Percentiles rank a stretch among this genome's conserved stretches.
phyloP scores from a whole-genome alignment of 1,140 invertebrate species.

The Magallana angulata region DNA sequence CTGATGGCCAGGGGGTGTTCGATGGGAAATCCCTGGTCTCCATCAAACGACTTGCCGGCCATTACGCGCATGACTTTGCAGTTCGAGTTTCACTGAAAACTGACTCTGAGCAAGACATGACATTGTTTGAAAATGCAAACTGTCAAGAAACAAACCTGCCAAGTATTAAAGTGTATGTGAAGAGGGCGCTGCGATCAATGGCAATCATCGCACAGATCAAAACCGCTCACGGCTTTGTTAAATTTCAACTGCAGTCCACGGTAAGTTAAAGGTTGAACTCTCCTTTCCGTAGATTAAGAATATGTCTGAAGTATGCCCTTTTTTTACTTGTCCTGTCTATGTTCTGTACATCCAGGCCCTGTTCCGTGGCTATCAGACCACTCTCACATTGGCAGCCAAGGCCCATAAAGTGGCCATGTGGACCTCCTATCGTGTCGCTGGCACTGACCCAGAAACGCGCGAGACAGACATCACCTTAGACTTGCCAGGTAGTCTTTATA shows the following conservation, averaged over 20 bases:
- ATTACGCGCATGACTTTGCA: slow-evolving; percentile 19
- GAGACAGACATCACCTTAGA: background rate
- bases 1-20: slow-evolving; percentile 7
- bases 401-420: slow-evolving; percentile 15
- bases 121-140: slow-evolving; percentile 2
- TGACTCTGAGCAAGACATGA: background rate
- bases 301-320: no score
- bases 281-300: no score
- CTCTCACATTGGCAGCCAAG: background rate
- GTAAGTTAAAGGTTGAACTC: background rate
- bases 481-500: background rate
- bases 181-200: background rate
- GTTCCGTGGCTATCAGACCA: background rate
- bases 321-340: background rate
- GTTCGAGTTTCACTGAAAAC: background rate
- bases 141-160: slow-evolving; percentile 8
- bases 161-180: background rate
- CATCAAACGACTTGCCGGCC: background rate
- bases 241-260: background rate
- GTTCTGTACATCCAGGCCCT: background rate
- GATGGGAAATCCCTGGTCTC: background rate
- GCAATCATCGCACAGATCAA: background rate
- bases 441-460: background rate
- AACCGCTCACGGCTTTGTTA: background rate
- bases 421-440: background rate